These are phyloP conservation scores for Corynorhinus townsendii DNA, from an alignment of 2,113 vertebrate species.

Conservation along the genomic window DNA sequence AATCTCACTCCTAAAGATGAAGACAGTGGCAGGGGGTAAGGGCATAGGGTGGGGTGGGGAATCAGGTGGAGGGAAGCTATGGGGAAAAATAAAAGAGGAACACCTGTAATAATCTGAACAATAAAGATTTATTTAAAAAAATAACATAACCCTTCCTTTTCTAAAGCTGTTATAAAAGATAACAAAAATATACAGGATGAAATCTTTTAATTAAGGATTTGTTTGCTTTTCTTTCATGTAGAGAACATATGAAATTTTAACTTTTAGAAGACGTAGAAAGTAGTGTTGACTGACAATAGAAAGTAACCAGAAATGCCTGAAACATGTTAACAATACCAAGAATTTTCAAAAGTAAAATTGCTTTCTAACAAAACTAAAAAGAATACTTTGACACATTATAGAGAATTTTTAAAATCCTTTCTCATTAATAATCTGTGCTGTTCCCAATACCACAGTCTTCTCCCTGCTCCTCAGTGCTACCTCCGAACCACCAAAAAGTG, in stretches of 20 bases:
- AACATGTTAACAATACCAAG: neutral
- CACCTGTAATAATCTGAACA: no score
- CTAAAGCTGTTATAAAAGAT: neutral
- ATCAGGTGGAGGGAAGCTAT: no score
- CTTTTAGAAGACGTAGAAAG: neutral
- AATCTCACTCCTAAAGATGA: no score
- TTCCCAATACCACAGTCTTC: fast-evolving
- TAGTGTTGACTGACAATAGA: neutral
- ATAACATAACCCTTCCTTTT: neutral
- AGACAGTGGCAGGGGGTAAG: no score
- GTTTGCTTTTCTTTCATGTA: neutral
- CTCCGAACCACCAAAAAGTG: neutral
- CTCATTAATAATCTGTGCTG: neutral
- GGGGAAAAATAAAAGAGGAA: no score
- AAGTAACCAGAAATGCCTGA: neutral
- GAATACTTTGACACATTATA: neutral
- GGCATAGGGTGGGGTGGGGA: no score
- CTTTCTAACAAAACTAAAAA: neutral
- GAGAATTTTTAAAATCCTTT: neutral
- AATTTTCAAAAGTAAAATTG: neutral
- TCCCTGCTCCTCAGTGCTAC: fast-evolving
- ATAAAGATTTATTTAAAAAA: no score
- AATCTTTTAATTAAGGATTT: neutral
- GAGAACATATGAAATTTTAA: neutral
- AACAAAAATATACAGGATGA: neutral